Conservation (phyloP, 1,140 invertebrate species). For the Oreohelix idahoensis region DNA sequence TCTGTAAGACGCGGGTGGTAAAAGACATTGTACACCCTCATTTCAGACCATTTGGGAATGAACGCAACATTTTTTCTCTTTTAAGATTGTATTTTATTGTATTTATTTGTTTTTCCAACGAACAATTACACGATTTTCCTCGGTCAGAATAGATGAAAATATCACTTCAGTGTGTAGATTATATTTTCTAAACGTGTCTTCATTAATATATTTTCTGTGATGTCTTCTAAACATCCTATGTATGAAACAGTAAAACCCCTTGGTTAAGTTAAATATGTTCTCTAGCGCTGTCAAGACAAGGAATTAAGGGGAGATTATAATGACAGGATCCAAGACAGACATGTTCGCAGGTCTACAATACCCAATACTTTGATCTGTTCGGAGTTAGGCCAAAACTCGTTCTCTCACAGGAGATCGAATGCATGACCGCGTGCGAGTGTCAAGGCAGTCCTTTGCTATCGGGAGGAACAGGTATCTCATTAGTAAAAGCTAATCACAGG, state of each 20-base stretch:
- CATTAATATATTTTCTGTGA: neutral
- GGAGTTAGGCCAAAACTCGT: neutral
- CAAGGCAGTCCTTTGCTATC: conserved; percentile 9
- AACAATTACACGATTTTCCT: too few species aligned
- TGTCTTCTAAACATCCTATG: neutral
- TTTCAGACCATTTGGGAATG: too few species aligned
- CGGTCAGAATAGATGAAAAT: neutral
- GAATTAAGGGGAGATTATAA: neutral
- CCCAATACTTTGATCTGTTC: neutral
- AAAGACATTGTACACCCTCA: too few species aligned
- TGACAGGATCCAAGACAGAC: neutral
- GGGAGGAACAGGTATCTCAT: conserved; percentile 9
- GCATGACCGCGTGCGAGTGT: conserved; percentile 10
- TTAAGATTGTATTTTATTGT: too few species aligned
- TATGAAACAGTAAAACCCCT: neutral
- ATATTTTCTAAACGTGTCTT: conserved; percentile 1
- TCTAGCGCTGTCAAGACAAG: neutral
- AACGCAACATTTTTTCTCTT: too few species aligned
- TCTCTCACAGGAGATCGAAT: neutral
- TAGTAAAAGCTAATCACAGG: neutral
- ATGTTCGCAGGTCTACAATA: neutral
- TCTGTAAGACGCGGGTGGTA: too few species aligned
- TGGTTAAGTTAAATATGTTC: neutral
- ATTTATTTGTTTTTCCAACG: too few species aligned
- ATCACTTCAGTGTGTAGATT: neutral